Evolutionary conservation across 2,888 invertebrate species (phyloP).

Genomic region (Neoascia interrupta): DNA sequence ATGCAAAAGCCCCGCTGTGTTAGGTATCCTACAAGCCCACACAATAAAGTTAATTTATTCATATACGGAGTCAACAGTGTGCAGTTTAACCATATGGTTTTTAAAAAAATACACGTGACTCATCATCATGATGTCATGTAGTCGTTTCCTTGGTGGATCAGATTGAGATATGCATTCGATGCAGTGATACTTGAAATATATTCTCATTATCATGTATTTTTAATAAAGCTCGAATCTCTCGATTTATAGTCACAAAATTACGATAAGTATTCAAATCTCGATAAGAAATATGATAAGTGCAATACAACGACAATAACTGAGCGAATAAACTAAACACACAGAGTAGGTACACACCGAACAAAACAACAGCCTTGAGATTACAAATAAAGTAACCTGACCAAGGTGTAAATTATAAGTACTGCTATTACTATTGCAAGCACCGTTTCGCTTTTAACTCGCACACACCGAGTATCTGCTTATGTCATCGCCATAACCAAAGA

Average conservation of each 20-base stretch:
- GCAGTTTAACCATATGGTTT: constrained; percentile 24
- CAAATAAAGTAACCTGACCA: constrained; percentile 20
- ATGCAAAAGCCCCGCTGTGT: constrained; percentile 29
- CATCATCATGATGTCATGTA: constrained; percentile 47
- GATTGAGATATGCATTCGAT: too few relatives aligned
- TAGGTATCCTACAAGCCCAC: constrained; percentile 23
- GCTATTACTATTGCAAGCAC: constrained; percentile 62
- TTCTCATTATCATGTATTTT: too few relatives aligned
- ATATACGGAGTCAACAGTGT: constrained; percentile 20
- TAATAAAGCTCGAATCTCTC: too few relatives aligned
- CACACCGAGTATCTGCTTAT: constrained; percentile 41
- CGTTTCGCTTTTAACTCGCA: constrained; percentile 63
- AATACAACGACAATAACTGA: constrained; percentile 17
- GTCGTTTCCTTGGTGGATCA: too few relatives aligned
- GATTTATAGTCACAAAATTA: too few relatives aligned
- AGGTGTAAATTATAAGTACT: constrained; percentile 62
- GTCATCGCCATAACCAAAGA: constrained; percentile 63
- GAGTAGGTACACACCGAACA: too few relatives aligned
- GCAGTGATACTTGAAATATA: too few relatives aligned
- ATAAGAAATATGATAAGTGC: too few relatives aligned
- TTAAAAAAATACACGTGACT: constrained; percentile 13
- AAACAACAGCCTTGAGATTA: constrained; percentile 52
- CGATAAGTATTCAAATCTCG: too few relatives aligned
- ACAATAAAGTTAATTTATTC: constrained; percentile 45
- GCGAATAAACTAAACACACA: constrained; percentile 22